Base-by-base conservation (phyloP, 2,797 vertebrate species). In the Echiichthys vipera region DNA sequence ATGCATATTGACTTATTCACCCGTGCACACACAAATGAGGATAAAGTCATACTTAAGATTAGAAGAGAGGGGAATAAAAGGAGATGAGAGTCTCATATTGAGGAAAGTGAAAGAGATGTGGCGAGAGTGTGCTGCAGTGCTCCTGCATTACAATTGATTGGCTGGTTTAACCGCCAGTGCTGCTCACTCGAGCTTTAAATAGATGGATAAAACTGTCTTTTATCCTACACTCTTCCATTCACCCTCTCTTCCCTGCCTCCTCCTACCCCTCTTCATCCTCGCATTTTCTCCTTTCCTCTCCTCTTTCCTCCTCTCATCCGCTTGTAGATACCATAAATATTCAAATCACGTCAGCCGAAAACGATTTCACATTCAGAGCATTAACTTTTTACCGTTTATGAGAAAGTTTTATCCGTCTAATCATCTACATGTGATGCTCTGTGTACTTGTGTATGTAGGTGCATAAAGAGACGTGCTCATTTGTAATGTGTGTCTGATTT, bases 101-200 rank as follows among this genome's bases (percentile, higher is more conserved):
- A 77, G 54, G 65, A 45, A 65, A 82, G 82, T 71, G 67, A 88
- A 83, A 78, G 73, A 82, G 64, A 75, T 65, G 79, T 82, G 75
- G 69, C 58, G 43, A 74, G 73, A 73, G 73, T 70, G 80, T 89
- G 84, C 87, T 87, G 90, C 89, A 90, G 84, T 81, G 81, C 79
- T 85, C 65, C 82, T 81, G 86, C 88, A 91, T 90, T 86, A 84
- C 86, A 87, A 89, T 91, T 88, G 87, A 92, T 90, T 88, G 86
- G 77, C 85, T 86, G 76, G 71, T 91, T 89, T 88, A 91, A 88
- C 83, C 43, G 76, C 77, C 81, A 79, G 27, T 79, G 89, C 88
- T 88, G 88, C 84, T 90, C 87, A 86, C 72, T 85, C 82, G 75
- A 74, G 84, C 88, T 85, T 88, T 89, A 88, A 90, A 91, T 89